Base-by-base conservation (phyloP, 1,140 invertebrate genomes). In the Camponotus pennsylvanicus region DNA sequence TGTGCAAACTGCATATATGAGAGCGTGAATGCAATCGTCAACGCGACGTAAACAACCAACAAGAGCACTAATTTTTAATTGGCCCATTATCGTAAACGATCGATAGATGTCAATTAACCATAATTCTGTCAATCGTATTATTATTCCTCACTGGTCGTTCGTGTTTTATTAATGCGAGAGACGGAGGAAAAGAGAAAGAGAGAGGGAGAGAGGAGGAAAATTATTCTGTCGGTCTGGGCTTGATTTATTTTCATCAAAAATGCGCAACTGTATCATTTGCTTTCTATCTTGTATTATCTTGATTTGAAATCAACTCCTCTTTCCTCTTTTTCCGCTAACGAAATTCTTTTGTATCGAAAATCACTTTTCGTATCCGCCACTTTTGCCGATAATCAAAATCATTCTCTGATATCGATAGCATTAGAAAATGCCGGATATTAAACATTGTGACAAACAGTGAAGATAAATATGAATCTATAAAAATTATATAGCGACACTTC, bases 91-190 rank as follows among this genome's bases (percentile, higher is more conserved):
- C 34, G 85, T 66, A 69, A 77, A 79, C 69, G 86, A 90, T 92
- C 85, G 91, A 92, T 92, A 88, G 83, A 86, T 82, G 91, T 90
- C 90, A 88, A 92, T 92, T 92, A 92, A 92, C 88, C 77, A 91
- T 92, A 91, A 92, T 92, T 90, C 85, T 85, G 89, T 90, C 89
- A 84, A 90, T 92, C 86, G 80, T 78, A 91, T 92, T 86, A 86
- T 80, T 86, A 83, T 63, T 82, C n/a, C 63, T 27, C 61, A 52
- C 55, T 71, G 45, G 52, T 45, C 49, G 40, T 67, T 69, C 67
- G 45, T 59, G 66, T 82, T 89, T 89, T 77, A 89, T 89, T 86
- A 89, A 89, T 37, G 18, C 49, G 78, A 57, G 64, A 70, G 37
- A 57, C 21, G 6, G 66, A 70, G 49, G 57, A 66, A 15, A n/a